A percentile compares a stretch with the other conserved stretches of the same genome.
phyloP scores from a whole-genome alignment of 2,797 vertebrate species.

The Sebastes vulpes region DNA sequence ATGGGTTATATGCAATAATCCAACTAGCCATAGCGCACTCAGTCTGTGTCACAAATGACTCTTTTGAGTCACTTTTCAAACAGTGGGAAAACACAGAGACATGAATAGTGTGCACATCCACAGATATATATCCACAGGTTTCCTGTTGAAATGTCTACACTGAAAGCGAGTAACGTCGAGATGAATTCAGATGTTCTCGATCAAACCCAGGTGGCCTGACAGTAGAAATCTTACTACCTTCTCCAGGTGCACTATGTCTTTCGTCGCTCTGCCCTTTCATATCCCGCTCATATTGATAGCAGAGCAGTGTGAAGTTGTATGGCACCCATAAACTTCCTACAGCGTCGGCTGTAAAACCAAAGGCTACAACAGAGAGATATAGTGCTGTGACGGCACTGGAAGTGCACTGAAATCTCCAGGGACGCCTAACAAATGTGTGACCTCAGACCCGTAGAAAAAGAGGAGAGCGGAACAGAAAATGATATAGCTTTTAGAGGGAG shows the following conservation, averaged over 20 bases:
- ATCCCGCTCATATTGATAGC: constrained; percentile 62
- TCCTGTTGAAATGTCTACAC: constrained; percentile 37
- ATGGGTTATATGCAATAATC: background rate
- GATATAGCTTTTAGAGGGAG: constrained; percentile 63
- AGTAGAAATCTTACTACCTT: constrained; percentile 36
- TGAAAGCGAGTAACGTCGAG: constrained; percentile 33
- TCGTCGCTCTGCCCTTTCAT: constrained; percentile 67
- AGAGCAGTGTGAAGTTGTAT: constrained; percentile 63
- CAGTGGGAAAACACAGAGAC: constrained; percentile 11
- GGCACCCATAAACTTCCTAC: constrained; percentile 69
- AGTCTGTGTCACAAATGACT: background rate
- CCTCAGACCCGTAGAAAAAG: constrained; percentile 63
- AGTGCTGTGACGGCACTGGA: constrained; percentile 43
- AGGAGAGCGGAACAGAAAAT: constrained; percentile 56
- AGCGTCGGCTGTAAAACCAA: constrained; percentile 65
- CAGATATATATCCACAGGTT: background rate
- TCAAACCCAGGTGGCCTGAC: constrained; percentile 56
- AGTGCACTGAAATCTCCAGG: constrained; percentile 57
- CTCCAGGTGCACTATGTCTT: constrained; percentile 59
- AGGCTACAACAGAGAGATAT: constrained; percentile 69
- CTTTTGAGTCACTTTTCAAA: constrained; percentile 15
- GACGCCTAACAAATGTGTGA: constrained; percentile 68
- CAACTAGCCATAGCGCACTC: background rate
- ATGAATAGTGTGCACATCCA: constrained; percentile 4
- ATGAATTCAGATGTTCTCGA: constrained; percentile 50